Conservation (phyloP, 2,113 vertebrate genomes). For the Campylomormyrus tamandua region DNA sequence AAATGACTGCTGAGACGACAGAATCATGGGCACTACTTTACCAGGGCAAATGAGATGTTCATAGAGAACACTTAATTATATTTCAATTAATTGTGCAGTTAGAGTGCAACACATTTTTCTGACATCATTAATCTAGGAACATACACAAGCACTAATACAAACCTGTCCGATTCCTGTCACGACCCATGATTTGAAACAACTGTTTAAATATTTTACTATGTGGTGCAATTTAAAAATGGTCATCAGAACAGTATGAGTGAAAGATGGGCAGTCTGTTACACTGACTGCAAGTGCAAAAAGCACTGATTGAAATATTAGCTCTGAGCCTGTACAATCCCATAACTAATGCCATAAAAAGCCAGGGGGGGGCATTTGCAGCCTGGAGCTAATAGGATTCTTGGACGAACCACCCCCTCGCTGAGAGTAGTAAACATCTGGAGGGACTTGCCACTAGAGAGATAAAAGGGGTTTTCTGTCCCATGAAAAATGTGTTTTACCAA, state of each 20-base stretch:
- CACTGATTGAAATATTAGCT: background rate
- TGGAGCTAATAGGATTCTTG: background rate
- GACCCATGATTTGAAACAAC: background rate
- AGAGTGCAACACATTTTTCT: background rate
- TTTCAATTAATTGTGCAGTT: background rate
- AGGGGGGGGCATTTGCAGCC: background rate
- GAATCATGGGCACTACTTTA: background rate
- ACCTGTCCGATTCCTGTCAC: background rate
- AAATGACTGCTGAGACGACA: slow-evolving; percentile 1
- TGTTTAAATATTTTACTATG: background rate
- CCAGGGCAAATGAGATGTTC: background rate
- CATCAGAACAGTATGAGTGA: background rate
- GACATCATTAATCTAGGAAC: background rate
- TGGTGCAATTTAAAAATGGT: background rate
- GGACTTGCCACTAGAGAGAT: background rate
- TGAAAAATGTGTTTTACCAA: background rate
- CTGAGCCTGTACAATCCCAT: background rate
- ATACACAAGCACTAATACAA: background rate
- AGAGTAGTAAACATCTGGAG: background rate
- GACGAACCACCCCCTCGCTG: background rate
- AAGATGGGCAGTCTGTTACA: background rate
- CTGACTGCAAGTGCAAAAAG: background rate
- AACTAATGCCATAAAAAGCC: background rate
- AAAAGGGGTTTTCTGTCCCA: background rate
- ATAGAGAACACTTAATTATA: background rate